A percentile compares a stretch with the other conserved stretches of the same genome.
Conservation (phyloP, 1,140 invertebrate genomes). For the Cydia pomonella region DNA sequence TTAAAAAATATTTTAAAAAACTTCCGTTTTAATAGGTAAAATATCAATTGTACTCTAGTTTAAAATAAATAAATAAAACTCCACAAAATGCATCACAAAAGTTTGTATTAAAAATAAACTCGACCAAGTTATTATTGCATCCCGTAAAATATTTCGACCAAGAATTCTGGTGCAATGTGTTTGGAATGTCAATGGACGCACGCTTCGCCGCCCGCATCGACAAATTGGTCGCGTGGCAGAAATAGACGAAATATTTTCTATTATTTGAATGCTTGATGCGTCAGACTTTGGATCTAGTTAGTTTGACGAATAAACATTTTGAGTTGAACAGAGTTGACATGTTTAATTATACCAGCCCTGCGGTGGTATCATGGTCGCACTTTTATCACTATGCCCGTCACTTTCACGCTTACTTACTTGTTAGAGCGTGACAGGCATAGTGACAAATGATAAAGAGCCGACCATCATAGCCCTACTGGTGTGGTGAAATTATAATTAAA, state of each 20-base stretch:
- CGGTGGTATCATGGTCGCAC: no score
- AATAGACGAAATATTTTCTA: constrained; percentile 10
- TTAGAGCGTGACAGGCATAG: no score
- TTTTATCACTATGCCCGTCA: no score
- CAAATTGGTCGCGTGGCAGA: background rate
- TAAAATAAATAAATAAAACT: background rate
- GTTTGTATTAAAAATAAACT: background rate
- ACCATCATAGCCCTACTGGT: no score
- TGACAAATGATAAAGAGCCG: no score
- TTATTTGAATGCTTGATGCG: background rate
- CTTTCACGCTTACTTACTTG: no score
- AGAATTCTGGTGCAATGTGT: background rate
- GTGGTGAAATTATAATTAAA: no score
- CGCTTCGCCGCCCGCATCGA: background rate
- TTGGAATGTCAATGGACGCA: background rate
- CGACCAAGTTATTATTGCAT: background rate
- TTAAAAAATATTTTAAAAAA: no score
- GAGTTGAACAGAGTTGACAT: background rate
- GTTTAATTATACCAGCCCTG: no score
- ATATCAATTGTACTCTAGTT: background rate
- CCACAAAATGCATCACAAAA: background rate
- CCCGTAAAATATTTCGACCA: background rate
- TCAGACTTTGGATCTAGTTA: background rate
- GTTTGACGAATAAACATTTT: background rate
- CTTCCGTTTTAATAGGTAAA: no score